Conservation (phyloP, 2,113 vertebrate genomes). For the Aptenodytes forsteri region DNA sequence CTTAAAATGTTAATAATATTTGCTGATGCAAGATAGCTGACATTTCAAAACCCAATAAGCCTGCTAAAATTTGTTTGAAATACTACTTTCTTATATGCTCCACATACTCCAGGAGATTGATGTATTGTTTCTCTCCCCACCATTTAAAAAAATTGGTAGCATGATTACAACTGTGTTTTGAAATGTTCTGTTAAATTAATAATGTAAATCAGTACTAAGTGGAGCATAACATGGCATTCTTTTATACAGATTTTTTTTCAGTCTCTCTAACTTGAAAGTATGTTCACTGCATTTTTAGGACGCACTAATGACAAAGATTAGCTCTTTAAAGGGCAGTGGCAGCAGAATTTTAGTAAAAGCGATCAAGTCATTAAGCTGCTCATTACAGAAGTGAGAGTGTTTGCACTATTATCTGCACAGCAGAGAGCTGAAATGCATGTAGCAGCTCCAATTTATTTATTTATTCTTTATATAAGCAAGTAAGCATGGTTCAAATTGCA, state of each 20-base stretch:
- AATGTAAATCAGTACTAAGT: background rate
- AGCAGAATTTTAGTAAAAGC: conserved; percentile 19
- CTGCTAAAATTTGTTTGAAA: background rate
- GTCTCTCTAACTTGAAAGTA: background rate
- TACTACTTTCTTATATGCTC: background rate
- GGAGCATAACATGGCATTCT: background rate
- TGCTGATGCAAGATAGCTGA: background rate
- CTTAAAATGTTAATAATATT: background rate
- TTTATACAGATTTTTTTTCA: background rate
- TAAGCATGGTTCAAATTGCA: background rate
- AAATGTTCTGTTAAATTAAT: background rate
- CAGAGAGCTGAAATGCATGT: background rate
- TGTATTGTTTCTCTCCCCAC: background rate
- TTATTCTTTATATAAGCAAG: background rate
- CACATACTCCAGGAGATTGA: background rate
- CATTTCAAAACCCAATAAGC: background rate
- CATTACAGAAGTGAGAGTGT: background rate
- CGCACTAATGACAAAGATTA: background rate
- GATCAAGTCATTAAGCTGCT: background rate
- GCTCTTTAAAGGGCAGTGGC: background rate
- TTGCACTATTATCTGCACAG: background rate
- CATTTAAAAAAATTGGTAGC: background rate
- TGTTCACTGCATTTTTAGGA: background rate
- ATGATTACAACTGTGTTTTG: background rate
- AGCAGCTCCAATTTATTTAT: conserved; percentile 7